These are phyloP conservation scores for Lerema accius DNA, from an alignment of 1,140 invertebrate species.

Conservation along the genomic window DNA sequence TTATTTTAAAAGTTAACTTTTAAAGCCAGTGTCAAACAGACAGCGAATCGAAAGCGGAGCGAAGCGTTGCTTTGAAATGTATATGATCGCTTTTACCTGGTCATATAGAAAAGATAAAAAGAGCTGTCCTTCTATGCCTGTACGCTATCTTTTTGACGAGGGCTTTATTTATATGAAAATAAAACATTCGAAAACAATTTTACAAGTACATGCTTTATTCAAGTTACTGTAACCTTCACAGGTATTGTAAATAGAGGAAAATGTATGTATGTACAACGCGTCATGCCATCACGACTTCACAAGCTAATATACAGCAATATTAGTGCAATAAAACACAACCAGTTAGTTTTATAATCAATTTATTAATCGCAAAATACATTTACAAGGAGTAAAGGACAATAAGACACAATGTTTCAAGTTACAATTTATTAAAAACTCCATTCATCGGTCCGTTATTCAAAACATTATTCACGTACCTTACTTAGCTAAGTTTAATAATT, in stretches of 20 bases:
- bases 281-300: slow-evolving; percentile 24
- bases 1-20: no score
- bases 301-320: slow-evolving; percentile 38
- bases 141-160: no score
- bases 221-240: not conserved
- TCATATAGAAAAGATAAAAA: no score
- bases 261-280: not conserved
- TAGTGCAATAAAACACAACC: slow-evolving; percentile 69
- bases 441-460: slow-evolving; percentile 19
- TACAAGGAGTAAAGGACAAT: slow-evolving; percentile 52
- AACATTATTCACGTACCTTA: slow-evolving; percentile 35
- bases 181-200: no score
- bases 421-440: slow-evolving; percentile 56
- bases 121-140: no score
- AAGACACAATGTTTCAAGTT: slow-evolving; percentile 58
- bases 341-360: slow-evolving; percentile 56
- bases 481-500: slow-evolving; percentile 33
- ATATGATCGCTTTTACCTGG: no score
- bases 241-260: not conserved
- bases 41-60: no score
- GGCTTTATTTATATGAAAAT: no score
- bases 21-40: no score
- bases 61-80: no score
- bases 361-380: slow-evolving; percentile 53
- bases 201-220: no score